Percentiles rank a stretch among this genome's conserved stretches.
phyloP scores from a whole-genome alignment of 1,140 invertebrate species.

The Drosophila melanogaster region Release_6_plus_ISO1_MT NT_033777.3:9915001-9915500 shows the following conservation, averaged over 20 bases:
- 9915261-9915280: conserved; percentile 4
- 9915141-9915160: conserved; percentile 35
- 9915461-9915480: conserved; percentile 67
- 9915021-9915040: conserved; percentile 37
- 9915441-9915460: conserved; percentile 42
- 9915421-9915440: conserved; percentile 8
- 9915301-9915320: conserved; percentile 60
- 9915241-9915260: conserved; percentile 2
- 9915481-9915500: conserved; percentile 61
- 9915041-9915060: conserved; percentile 6
- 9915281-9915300: conserved; percentile 4
- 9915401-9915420: conserved; percentile 30
- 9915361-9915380: conserved; percentile 68
- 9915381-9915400: conserved; percentile 41
- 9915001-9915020: not conserved
- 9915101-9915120: conserved; percentile 39
- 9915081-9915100: conserved; percentile 62
- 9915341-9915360: conserved; percentile 32
- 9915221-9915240: conserved; percentile 66
- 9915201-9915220: conserved; percentile 59
- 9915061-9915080: conserved; percentile 20
- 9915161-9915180: conserved; percentile 57
- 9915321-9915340: conserved; percentile 39
- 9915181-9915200: conserved; percentile 70
- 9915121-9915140: conserved; percentile 1